Conservation (phyloP, 2,888 invertebrate species). For the Eupsilia transversa region DNA sequence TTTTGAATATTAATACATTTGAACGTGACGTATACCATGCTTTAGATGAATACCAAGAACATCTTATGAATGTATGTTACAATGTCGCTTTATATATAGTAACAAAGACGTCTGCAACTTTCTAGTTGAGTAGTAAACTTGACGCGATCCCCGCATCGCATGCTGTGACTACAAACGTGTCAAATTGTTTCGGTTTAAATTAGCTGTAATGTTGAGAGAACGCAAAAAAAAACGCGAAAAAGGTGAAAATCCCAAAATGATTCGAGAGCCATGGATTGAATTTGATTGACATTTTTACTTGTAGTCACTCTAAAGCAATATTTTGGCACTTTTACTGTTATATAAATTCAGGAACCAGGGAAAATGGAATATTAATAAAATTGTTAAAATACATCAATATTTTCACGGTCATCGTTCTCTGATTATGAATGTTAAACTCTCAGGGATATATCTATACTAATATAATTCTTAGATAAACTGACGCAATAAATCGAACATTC, state of each 20-base stretch:
- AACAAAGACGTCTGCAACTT: not conserved
- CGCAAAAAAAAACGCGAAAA: not conserved
- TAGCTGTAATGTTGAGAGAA: slow-evolving; percentile 37
- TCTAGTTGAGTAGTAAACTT: slow-evolving; percentile 11
- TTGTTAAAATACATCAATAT: not conserved
- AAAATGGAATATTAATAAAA: not conserved
- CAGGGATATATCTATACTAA: too few species aligned
- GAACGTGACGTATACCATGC: slow-evolving; percentile 2
- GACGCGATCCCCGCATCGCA: not conserved
- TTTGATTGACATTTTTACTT: not conserved
- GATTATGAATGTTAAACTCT: not conserved
- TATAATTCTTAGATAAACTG: too few species aligned
- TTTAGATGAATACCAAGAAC: not conserved
- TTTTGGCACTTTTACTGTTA: slow-evolving; percentile 8
- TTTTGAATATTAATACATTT: not conserved
- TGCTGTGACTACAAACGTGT: not conserved
- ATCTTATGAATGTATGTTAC: slow-evolving; percentile 15
- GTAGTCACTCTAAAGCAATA: too few species aligned
- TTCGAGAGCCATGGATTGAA: too few species aligned
- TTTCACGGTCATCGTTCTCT: not conserved
- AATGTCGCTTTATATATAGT: not conserved
- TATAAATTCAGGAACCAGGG: not conserved
- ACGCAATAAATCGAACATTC: not conserved
- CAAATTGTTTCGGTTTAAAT: not conserved
- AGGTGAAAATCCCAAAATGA: not conserved